These are phyloP conservation scores for Tigriopus japonicus DNA, from an alignment of 1,140 invertebrate genomes.

Conservation along the genomic window DNA sequence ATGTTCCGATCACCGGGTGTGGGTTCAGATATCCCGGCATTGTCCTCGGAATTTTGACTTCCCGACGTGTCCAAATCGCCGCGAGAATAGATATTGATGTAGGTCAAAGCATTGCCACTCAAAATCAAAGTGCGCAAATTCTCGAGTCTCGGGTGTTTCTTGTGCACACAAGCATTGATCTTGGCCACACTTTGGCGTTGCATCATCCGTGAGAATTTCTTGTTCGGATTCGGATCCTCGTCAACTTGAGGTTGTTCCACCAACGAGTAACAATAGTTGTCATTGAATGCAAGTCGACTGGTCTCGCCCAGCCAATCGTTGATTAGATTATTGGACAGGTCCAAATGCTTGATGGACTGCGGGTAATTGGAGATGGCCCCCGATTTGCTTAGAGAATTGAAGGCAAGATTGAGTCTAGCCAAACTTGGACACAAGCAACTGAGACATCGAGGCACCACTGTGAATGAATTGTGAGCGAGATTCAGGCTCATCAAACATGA, in stretches of 20 bases:
- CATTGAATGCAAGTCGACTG: no score
- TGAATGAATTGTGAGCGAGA: conserved; percentile 75
- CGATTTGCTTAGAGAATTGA: conserved; percentile 51
- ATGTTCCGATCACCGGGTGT: background rate
- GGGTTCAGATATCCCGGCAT: background rate
- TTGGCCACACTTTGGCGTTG: no score
- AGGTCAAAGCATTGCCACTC: conserved; percentile 58
- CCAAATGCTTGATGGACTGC: conserved; percentile 63
- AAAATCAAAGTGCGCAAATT: conserved; percentile 59
- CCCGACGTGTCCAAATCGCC: background rate
- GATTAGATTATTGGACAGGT: conserved; percentile 81
- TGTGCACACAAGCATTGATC: conserved; percentile 41
- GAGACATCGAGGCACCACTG: conserved; percentile 59
- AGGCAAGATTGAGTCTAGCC: conserved; percentile 68
- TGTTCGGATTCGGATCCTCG: no score
- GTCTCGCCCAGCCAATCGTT: conserved; percentile 46
- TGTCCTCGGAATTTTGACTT: no score
- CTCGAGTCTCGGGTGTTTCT: conserved; percentile 57
- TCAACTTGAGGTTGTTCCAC: no score
- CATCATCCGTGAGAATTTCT: no score
- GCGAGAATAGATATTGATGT: conserved; percentile 44
- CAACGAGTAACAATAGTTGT: no score
- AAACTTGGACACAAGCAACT: conserved; percentile 70
- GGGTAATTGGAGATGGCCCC: conserved; percentile 78
- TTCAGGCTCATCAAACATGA: conserved; percentile 47